Evolutionary conservation across 1,140 invertebrate genomes (phyloP), one percentile per base, ranked within the genome.

Genomic region (Berghia stephanieae): DNA sequence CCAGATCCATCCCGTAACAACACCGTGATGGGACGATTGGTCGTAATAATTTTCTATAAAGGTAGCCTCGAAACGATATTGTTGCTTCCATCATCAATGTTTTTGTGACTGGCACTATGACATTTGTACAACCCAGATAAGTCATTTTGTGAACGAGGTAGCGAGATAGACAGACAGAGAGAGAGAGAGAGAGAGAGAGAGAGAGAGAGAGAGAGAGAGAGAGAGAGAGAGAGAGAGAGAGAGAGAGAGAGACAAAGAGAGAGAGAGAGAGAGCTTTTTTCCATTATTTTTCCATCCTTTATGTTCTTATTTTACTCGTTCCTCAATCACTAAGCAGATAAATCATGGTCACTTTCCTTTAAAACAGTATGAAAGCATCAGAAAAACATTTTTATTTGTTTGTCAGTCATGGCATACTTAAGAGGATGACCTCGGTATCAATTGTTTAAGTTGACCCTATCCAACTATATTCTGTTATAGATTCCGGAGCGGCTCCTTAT

Each of bases 151-250:
- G 40, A n/a, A 4, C 16, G 21, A 71, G 57, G 34, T 24, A 63
- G 24, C 57, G 24, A 24, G n/a, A 24, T 63, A 24, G 10, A 31
- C 10, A 24, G n/a, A 42, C 18, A 6, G 36, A 71, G 21, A 71
- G 68, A 71, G 68, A 71, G 68, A 71, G 38, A 38, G 68, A 71
- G 36, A 43, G 68, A 71, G 21, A 43, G 40, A 71, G 38, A 42
- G 21, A 71, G 38, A 71, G 5, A 42, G 38, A 44, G 21, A 71
- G 68, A 71, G 57, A 63, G 57, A 63, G 6, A 24, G 57, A 24
- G 31, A 31, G 24, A 31, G 63, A 24, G 31, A 4, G 31, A 5
- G 63, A 24, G 31, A 16, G 42, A 67, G 63, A 36, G 31, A 67
- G 27, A 67, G 31, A 67, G 63, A 31, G 63, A 36, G 24, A 67